Base-by-base conservation (phyloP, 2,797 vertebrate genomes). In the Cyclopterus lumpus region DNA sequence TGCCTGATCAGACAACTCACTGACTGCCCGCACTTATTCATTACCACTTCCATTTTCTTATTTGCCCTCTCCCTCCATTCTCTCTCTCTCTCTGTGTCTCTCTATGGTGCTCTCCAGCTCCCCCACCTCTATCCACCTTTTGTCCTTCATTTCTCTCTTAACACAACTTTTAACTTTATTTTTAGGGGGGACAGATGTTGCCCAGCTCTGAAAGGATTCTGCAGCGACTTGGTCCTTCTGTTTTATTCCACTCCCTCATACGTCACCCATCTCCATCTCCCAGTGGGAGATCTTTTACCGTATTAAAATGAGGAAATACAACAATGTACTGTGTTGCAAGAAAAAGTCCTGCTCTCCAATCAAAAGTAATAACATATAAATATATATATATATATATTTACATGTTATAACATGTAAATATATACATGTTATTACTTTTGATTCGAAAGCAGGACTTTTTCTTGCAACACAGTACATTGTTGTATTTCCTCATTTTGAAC, bases 1-100 rank as follows among this genome's bases (percentile, higher is more conserved):
- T 91, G 88, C 82, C 90, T 91, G 88, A 92, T 90, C 89, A 90
- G 90, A 90, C 81, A 61, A 92, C 91, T 93, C 90, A 88, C 92
- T 76, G 86, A 89, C 92, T 89, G 90, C 85, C 84, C 65, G 60
- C 83, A 90, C 87, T 88, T 81, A 85, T 93, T 93, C 90, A 85
- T 92, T 92, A 90, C 77, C 73, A 79, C 77, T 78, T 92, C 86
- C 85, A 88, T 89, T 88, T 88, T 90, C 74, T 81, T 77, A 83
- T 89, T 89, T 87, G 60, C 12, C 7, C 77, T 51, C 66, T 51
- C 66, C 40, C 30, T 36, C 71, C 6, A 32, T 18, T n/a, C 10
- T 34, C 28, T 38, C 24, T 20, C 34, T 38, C 46, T 49, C 16
- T 28, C 32, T 34, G 58, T 46, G 30, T 74, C 51, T 71, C 62